phyloP scores from a whole-genome alignment of 2,113 vertebrate genomes.

The Labeo rohita region DNA sequence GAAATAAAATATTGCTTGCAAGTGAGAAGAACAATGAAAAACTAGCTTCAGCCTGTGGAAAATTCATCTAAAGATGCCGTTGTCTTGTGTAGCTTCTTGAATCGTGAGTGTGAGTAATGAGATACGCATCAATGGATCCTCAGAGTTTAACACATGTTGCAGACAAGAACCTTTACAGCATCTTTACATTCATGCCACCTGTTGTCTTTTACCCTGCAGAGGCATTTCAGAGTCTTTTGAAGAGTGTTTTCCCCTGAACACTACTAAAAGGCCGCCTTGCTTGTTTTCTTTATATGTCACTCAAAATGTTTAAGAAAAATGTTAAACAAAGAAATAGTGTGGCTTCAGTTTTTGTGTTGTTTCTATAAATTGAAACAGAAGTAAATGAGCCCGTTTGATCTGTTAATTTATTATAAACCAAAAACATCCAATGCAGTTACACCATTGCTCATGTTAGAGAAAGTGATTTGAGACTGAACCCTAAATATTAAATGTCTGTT shows the following conservation, averaged over 20 bases:
- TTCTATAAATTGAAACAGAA: neutral
- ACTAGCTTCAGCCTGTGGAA: neutral
- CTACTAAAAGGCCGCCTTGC: neutral
- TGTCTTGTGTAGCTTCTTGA: neutral
- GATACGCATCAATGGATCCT: neutral
- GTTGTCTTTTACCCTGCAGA: conserved; percentile 39
- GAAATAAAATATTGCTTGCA: neutral
- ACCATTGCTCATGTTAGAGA: neutral
- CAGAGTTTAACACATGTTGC: neutral
- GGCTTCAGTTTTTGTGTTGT: neutral
- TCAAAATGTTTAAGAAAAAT: neutral
- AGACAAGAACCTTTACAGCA: conserved; percentile 16
- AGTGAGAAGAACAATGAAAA: neutral
- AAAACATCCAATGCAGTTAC: neutral
- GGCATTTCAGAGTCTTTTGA: conserved; percentile 45
- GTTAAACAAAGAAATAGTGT: neutral
- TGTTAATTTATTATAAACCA: neutral
- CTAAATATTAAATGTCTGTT: neutral
- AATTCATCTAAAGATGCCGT: neutral
- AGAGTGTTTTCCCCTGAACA: conserved; percentile 40
- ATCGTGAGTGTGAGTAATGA: conserved; percentile 4
- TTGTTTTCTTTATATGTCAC: conserved; percentile 22
- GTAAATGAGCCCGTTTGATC: neutral
- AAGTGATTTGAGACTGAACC: neutral
- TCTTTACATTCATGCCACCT: conserved; percentile 44